Conservation (phyloP, 1,140 invertebrate genomes). For the Monomorium pharaonis region DNA sequence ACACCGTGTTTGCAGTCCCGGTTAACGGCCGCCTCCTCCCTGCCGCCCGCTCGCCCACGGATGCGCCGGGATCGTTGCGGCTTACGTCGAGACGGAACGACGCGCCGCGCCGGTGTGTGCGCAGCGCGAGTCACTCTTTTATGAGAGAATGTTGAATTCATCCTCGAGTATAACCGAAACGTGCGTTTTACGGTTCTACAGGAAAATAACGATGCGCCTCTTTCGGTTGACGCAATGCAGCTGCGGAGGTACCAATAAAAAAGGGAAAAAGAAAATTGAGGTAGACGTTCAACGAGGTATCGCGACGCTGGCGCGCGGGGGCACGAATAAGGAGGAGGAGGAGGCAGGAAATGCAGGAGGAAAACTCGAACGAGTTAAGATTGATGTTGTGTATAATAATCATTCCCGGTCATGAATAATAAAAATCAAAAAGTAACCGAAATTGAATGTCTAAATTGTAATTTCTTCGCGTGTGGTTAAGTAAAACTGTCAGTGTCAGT, state of each 20-base stretch:
- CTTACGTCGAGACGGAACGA: constrained; percentile 30
- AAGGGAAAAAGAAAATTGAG: constrained; percentile 20
- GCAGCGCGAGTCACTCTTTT: constrained; percentile 36
- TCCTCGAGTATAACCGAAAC: constrained; percentile 12
- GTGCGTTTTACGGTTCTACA: constrained; percentile 31
- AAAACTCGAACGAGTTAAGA: not conserved
- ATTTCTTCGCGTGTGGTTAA: not conserved
- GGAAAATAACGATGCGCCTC: constrained; percentile 16
- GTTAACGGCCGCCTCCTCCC: not conserved
- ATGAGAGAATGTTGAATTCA: constrained; percentile 47
- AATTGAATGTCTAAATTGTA: not conserved
- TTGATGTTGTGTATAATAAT: not conserved
- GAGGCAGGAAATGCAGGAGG: not conserved
- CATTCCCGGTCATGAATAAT: not conserved
- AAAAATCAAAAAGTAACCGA: not conserved
- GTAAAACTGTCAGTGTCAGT: not conserved
- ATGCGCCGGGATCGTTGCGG: constrained; percentile 17
- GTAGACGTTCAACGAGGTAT: not conserved
- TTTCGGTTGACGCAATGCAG: constrained; percentile 22
- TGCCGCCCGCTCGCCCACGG: not conserved
- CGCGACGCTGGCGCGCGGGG: too few relatives aligned
- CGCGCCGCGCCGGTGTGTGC: not conserved
- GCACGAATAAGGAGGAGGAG: not conserved
- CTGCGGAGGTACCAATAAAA: constrained; percentile 18
- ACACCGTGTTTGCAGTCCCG: constrained; percentile 26